Percentiles rank a stretch among this genome's conserved stretches.
phyloP scores from a whole-genome alignment of 2,113 vertebrate genomes.

The Ciconia boyciana region DNA sequence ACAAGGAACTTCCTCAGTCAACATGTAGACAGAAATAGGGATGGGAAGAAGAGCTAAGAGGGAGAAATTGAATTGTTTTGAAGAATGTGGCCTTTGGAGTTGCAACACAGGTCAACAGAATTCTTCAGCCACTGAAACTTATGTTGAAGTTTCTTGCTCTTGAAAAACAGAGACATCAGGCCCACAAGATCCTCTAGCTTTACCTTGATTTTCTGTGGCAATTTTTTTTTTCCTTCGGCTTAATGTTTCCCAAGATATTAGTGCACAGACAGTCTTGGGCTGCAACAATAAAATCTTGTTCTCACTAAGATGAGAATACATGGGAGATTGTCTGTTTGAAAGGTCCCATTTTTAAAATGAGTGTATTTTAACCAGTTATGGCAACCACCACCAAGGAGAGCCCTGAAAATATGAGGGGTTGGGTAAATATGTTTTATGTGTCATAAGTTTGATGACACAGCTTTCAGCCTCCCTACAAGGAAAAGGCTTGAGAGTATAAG shows the following conservation, averaged over 20 bases:
- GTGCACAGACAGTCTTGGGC: not conserved
- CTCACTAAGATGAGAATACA: not conserved
- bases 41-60: not conserved
- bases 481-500: not conserved
- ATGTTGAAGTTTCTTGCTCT: not conserved
- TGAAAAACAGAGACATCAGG: not conserved
- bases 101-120: not conserved
- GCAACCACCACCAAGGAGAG: not conserved
- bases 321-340: not conserved
- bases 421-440: not conserved
- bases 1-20: not conserved
- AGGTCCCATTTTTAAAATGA: not conserved
- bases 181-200: not conserved
- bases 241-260: not conserved
- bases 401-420: not conserved
- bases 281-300: not conserved
- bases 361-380: not conserved
- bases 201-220: not conserved
- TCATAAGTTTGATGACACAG: not conserved
- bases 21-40: not conserved
- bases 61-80: not conserved
- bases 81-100: not conserved
- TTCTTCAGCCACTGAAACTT: not conserved
- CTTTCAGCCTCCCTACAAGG: not conserved
- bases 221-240: not conserved